Evolutionary conservation across 2,797 vertebrate genomes (phyloP).

Genomic region (Chrysocyon brachyurus): DNA sequence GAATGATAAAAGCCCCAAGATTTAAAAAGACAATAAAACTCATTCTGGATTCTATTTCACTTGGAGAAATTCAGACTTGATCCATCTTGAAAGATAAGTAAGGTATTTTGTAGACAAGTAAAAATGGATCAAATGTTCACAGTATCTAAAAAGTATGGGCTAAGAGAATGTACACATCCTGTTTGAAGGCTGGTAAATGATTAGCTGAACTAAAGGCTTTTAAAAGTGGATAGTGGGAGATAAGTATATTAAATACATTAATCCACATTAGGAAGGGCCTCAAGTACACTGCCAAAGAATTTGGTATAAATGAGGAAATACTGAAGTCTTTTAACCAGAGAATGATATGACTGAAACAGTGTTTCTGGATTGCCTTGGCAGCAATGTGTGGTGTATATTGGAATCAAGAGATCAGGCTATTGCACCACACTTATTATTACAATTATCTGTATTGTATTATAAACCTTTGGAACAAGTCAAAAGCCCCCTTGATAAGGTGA

Average conservation of each 20-base stretch:
- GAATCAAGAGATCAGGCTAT: background rate
- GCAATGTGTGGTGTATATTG: background rate
- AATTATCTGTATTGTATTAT: background rate
- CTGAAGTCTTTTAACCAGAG: background rate
- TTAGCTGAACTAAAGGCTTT: background rate
- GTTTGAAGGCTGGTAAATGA: background rate
- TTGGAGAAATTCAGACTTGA: background rate
- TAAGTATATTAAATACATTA: background rate
- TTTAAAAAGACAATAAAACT: background rate
- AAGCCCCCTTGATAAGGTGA: background rate
- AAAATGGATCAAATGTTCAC: slow-evolving; percentile 1
- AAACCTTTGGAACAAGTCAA: background rate
- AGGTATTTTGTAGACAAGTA: background rate
- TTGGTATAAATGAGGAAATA: background rate
- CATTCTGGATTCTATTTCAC: background rate
- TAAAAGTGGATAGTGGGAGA: background rate
- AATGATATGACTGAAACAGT: background rate
- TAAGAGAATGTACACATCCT: background rate
- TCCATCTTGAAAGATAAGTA: background rate
- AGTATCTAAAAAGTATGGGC: background rate
- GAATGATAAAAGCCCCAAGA: background rate
- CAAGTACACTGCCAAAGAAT: background rate
- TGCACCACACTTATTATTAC: background rate
- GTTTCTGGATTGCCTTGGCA: background rate
- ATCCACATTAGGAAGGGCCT: background rate